phyloP scores from a whole-genome alignment of 2,797 vertebrate genomes.

The Distichodus sexfasciatus region DNA sequence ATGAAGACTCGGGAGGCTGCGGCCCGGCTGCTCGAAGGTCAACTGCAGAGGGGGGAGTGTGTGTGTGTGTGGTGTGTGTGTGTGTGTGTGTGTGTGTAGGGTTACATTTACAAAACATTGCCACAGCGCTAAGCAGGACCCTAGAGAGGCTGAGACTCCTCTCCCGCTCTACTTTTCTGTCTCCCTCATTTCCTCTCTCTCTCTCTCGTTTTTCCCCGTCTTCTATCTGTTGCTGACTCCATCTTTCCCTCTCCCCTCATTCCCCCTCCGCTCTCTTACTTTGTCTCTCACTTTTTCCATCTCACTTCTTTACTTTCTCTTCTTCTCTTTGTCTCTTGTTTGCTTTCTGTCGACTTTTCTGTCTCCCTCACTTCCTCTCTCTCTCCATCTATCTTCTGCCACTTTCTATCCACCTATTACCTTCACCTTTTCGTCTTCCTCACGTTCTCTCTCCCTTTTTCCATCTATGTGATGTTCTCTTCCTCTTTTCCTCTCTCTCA shows the following conservation, averaged over 20 bases:
- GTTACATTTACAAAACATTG: constrained; percentile 68
- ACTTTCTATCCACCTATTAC: too few species aligned
- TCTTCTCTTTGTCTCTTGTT: too few species aligned
- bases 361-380: background rate
- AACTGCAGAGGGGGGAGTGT: constrained; percentile 51
- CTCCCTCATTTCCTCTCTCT: constrained; percentile 29
- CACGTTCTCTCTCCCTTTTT: too few species aligned
- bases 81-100: constrained; percentile 15
- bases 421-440: too few species aligned
- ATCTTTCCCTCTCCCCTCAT: background rate
- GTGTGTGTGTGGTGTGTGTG: constrained; percentile 34
- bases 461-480: too few species aligned
- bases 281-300: background rate
- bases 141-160: constrained; percentile 44
- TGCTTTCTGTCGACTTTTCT: background rate
- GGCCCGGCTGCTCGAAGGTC: constrained; percentile 67
- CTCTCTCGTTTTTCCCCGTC: too few species aligned
- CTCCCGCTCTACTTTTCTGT: constrained; percentile 25
- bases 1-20: constrained; percentile 56
- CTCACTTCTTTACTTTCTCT: background rate
- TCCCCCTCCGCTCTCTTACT: constrained; percentile 16
- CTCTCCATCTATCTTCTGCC: background rate
- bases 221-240: constrained; percentile 6
- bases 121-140: constrained; percentile 48
- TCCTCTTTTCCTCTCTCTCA: too few species aligned